These are phyloP conservation scores for Sturnira hondurensis DNA, from an alignment of 2,113 vertebrate genomes.

Conservation along the genomic window DNA sequence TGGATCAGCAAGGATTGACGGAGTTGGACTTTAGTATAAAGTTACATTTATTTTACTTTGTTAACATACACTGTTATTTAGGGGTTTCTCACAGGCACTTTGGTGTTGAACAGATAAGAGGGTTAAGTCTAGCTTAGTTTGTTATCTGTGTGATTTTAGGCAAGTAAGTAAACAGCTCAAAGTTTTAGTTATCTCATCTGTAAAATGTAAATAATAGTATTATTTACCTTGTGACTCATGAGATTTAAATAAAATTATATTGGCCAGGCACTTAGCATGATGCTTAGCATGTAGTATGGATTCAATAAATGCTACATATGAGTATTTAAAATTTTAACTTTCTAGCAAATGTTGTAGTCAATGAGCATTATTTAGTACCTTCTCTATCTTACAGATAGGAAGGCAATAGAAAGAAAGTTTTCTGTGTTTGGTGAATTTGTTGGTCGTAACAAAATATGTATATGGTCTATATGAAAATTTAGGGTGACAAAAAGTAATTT, in stretches of 20 bases:
- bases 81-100: neutral
- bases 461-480: neutral
- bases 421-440: neutral
- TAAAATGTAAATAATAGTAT: slow-evolving; percentile 10
- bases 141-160: neutral
- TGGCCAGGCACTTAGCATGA: neutral
- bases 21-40: neutral
- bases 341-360: slow-evolving; percentile 22
- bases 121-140: neutral
- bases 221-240: neutral
- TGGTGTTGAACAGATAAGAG: neutral
- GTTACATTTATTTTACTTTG: neutral
- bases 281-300: neutral
- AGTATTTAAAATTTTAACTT: neutral
- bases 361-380: neutral
- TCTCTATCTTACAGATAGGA: neutral
- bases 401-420: neutral
- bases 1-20: neutral
- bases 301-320: neutral
- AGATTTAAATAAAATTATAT: slow-evolving; percentile 22
- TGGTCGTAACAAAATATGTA: neutral
- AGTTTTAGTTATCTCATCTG: slow-evolving; percentile 19
- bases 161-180: neutral
- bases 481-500: neutral
- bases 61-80: neutral